Base-by-base conservation (phyloP, 2,113 vertebrate genomes). In the Galbula dea region DNA sequence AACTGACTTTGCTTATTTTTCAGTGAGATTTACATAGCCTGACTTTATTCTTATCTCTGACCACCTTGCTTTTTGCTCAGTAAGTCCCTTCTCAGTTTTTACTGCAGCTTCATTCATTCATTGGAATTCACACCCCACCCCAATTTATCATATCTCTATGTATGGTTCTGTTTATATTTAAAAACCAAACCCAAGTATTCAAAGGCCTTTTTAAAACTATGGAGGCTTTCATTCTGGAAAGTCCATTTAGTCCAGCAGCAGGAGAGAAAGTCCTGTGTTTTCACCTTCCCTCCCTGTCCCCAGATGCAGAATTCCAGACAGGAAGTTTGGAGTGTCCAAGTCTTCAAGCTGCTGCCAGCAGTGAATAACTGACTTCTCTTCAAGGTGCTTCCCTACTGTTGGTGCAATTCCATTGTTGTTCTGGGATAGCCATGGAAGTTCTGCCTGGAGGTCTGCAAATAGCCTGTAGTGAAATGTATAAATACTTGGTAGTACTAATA, bases 321-420 rank as follows among this genome's bases (percentile, higher is more conserved):
- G 9, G 36, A 57, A 68, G 39, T 37, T 37, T n/a, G 18, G 37
- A 15, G 15, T 4, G 13, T 68, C 27, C 3, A 17, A 22, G 18
- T 61, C 19, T 78, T 21, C 14, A 29, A 5, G 65, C 32, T 67
- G 32, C 83, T 76, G 63, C 21, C 23, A 23, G 71, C 62, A 34
- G 49, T 26, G 61, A 29, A 5, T 43, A 37, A 10, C n/a, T 57
- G 10, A 3, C 23, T 78, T 48, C n/a, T 36, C 9, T 59, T 49
- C 3, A 2, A 22, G 48, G 61, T 91, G 39, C 67, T 30, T 7
- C 15, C 10, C 34, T 67, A 11, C 65, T 15, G 9, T 63, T 37
- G n/a, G 34, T 17, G 16, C 24, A 23, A 0, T 12, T 71, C 37
- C 41, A 32, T 39, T 4, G 1, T 66, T 0, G 0, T 34, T 23